phyloP scores from a whole-genome alignment of 2,888 invertebrate species.

The Chymomyza fuscimana region DNA sequence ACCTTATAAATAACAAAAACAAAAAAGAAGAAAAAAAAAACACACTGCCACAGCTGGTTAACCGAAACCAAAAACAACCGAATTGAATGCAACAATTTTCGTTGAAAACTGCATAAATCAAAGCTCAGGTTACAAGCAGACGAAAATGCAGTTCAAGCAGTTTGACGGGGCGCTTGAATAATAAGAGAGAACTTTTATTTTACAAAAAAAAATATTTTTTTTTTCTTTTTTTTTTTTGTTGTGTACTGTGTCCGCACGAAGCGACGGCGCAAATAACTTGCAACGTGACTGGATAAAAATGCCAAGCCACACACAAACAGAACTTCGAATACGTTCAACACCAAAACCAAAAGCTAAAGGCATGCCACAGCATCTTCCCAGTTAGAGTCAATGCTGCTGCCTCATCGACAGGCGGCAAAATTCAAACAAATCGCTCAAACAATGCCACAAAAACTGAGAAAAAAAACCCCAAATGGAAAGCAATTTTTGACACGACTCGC shows the following conservation, averaged over 20 bases:
- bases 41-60: conserved; percentile 12
- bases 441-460: conserved; percentile 21
- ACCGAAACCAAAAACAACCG: not conserved
- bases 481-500: conserved; percentile 64
- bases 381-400: conserved; percentile 21
- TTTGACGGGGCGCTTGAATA: conserved; percentile 8
- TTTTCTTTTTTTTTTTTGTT: conserved; percentile 22
- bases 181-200: conserved; percentile 41
- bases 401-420: conserved; percentile 62
- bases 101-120: conserved; percentile 64
- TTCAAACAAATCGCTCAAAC: conserved; percentile 70
- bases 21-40: conserved; percentile 13
- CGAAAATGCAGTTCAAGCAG: conserved; percentile 15
- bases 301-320: conserved; percentile 52
- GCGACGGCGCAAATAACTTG: conserved; percentile 67
- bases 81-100: conserved; percentile 47
- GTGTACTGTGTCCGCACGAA: conserved; percentile 16
- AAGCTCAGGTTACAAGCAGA: conserved; percentile 55
- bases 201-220: conserved; percentile 34
- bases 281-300: conserved; percentile 72
- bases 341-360: conserved; percentile 12
- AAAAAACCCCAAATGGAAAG: conserved; percentile 36
- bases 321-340: conserved; percentile 2
- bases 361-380: conserved; percentile 58
- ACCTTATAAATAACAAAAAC: conserved; percentile 30